phyloP scores from a whole-genome alignment of 2,888 invertebrate genomes.

The Oxyscelio sp. region DNA sequence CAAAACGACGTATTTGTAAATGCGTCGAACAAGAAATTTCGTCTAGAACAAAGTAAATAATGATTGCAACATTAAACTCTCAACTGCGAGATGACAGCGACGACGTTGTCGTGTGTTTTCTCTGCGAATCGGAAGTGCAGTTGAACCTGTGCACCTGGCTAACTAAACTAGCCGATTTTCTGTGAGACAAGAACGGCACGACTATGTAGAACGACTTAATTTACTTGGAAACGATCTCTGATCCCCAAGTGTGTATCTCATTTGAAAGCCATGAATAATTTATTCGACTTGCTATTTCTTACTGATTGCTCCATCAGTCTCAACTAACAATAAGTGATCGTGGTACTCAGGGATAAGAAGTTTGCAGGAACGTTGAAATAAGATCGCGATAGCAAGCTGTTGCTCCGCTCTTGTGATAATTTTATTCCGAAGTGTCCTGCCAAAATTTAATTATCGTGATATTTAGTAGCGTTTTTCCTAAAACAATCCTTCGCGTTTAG shows the following conservation, averaged over 20 bases:
- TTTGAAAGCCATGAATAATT: slow-evolving; percentile 79
- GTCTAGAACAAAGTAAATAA: slow-evolving; percentile 46
- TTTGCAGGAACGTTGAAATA: slow-evolving; percentile 47
- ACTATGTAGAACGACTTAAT: slow-evolving; percentile 74
- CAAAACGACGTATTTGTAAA: no score
- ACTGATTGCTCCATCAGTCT: slow-evolving; percentile 77
- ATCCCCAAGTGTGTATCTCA: slow-evolving; percentile 75
- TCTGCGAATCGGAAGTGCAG: slow-evolving; percentile 50
- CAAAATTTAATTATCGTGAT: slow-evolving; percentile 42
- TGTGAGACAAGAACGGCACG: slow-evolving; percentile 63
- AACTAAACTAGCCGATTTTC: slow-evolving; percentile 69
- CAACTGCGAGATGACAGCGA: no score
- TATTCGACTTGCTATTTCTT: slow-evolving; percentile 77
- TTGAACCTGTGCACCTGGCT: slow-evolving; percentile 55
- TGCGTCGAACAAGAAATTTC: no score
- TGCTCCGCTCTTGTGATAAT: slow-evolving; percentile 45
- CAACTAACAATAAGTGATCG: slow-evolving; percentile 72
- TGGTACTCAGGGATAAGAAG: slow-evolving; percentile 56
- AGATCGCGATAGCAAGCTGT: slow-evolving; percentile 57
- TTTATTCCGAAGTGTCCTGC: slow-evolving; percentile 48
- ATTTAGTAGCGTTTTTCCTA: no score
- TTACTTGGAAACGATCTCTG: slow-evolving; percentile 76
- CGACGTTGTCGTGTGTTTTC: slow-evolving; percentile 58
- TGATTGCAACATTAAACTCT: slow-evolving; percentile 10
- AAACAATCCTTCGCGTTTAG: no score